phyloP scores from a whole-genome alignment of 2,888 invertebrate genomes.

The Chymomyza amoena region DNA sequence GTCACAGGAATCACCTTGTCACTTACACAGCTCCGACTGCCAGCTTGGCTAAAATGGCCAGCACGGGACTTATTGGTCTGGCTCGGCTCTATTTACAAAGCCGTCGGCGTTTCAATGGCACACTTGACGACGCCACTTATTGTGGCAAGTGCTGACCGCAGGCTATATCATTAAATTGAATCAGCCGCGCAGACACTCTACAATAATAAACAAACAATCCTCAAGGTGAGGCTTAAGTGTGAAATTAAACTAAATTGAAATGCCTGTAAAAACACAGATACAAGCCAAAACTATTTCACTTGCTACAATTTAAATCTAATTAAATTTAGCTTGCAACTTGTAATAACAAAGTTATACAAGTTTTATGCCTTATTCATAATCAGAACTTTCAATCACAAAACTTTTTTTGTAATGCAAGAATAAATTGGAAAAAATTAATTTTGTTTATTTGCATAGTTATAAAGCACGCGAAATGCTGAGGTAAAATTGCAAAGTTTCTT shows the following conservation, averaged over 20 bases:
- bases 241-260: background rate
- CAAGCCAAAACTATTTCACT: too few relatives aligned
- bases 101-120: background rate
- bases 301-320: conserved; percentile 19
- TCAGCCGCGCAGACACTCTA: background rate
- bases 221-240: background rate
- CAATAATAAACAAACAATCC: background rate
- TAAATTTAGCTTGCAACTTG: conserved; percentile 28
- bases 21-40: conserved; percentile 21
- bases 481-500: conserved; percentile 6
- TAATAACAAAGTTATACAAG: conserved; percentile 5
- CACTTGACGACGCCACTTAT: background rate
- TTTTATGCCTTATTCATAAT: background rate
- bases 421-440: background rate
- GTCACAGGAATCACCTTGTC: conserved; percentile 32
- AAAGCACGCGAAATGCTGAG: conserved; percentile 39
- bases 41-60: conserved; percentile 5
- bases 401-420: background rate
- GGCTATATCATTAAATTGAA: conserved; percentile 19
- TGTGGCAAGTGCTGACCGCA: background rate
- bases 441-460: conserved; percentile 21
- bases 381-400: background rate
- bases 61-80: background rate
- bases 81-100: background rate
- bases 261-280: background rate